These are phyloP conservation scores for Holacanthus passer DNA, from an alignment of 2,113 vertebrate genomes.

Conservation along the genomic window DNA sequence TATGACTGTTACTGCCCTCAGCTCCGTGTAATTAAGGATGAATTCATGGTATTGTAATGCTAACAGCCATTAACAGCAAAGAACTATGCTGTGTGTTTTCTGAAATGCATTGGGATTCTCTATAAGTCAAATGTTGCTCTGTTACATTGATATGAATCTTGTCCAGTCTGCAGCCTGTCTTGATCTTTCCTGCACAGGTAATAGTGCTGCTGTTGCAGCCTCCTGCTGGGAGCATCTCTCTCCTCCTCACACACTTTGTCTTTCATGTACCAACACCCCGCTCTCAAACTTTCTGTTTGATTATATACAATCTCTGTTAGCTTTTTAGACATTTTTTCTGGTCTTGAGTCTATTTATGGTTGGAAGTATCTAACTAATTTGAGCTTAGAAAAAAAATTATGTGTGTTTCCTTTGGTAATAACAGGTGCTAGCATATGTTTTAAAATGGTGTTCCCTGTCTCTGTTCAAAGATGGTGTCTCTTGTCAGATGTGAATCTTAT, in stretches of 20 bases:
- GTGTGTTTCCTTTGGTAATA: too few relatives aligned
- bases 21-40: background rate
- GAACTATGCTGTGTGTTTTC: background rate
- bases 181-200: background rate
- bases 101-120: background rate
- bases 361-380: background rate
- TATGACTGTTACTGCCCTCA: background rate
- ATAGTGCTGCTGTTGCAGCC: background rate
- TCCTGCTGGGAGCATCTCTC: conserved; percentile 12
- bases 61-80: background rate
- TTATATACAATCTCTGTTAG: background rate
- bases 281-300: conserved; percentile 9
- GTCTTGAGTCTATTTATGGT: background rate
- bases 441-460: too few relatives aligned
- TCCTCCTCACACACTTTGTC: background rate
- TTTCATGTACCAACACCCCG: conserved; percentile 4
- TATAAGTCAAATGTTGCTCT: background rate
- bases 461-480: too few relatives aligned
- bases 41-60: too few relatives aligned
- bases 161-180: background rate
- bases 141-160: too few relatives aligned
- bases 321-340: background rate
- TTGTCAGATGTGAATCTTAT: too few relatives aligned
- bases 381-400: too few relatives aligned
- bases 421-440: too few relatives aligned